phyloP scores from a whole-genome alignment of 1,140 invertebrate genomes.

The Leptopilina boulardi region DNA sequence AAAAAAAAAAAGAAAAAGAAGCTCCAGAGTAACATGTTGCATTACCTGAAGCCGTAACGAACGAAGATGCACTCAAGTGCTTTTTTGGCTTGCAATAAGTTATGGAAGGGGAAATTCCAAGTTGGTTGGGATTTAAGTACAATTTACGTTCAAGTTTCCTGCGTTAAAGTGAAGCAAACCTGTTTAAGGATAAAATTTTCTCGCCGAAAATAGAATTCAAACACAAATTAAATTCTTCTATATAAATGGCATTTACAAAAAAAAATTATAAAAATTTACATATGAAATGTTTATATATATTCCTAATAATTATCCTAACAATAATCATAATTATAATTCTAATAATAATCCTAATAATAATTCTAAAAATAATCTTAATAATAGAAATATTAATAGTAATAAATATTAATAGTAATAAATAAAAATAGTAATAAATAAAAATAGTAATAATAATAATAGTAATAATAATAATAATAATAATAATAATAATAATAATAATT shows the following conservation, averaged over 20 bases:
- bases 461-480: too few relatives aligned
- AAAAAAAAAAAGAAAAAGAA: not conserved
- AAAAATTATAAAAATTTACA: not conserved
- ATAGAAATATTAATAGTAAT: too few relatives aligned
- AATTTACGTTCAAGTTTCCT: slow-evolving; percentile 14
- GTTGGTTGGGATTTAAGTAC: slow-evolving; percentile 34
- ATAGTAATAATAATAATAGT: too few relatives aligned
- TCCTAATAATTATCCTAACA: too few relatives aligned
- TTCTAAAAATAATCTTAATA: too few relatives aligned
- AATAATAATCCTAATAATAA: too few relatives aligned
- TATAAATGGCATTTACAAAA: not conserved
- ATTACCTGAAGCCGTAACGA: not conserved
- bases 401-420: too few relatives aligned
- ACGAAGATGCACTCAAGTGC: slow-evolving; percentile 7
- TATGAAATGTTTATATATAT: too few relatives aligned
- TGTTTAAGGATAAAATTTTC: slow-evolving; percentile 36
- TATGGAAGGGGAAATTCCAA: slow-evolving; percentile 32
- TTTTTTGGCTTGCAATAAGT: slow-evolving; percentile 41
- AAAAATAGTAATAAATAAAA: too few relatives aligned
- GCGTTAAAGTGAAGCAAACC: not conserved
- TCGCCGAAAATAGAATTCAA: slow-evolving; percentile 32
- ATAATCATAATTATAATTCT: too few relatives aligned
- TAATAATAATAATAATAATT: too few relatives aligned
- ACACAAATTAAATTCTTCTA: not conserved
- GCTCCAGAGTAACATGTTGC: not conserved